Conservation (phyloP, 2,797 vertebrate species). For the Falco cherrug region DNA sequence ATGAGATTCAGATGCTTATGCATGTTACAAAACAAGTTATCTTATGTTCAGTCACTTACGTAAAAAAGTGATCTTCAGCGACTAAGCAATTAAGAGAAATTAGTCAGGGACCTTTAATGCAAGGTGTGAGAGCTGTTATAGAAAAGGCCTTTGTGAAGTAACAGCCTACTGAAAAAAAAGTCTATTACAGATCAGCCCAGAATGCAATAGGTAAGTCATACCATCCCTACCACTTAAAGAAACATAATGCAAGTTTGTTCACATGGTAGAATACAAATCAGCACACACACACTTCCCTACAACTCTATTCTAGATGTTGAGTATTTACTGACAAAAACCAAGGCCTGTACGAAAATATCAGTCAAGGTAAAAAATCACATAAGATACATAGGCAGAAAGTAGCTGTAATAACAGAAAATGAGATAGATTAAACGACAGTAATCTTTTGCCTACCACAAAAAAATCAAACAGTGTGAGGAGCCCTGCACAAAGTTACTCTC, state of each 20-base stretch:
- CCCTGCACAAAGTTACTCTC: not conserved
- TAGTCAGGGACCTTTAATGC: not conserved
- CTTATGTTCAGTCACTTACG: not conserved
- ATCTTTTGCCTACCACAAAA: not conserved
- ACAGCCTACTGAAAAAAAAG: not conserved
- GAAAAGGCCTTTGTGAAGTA: not conserved
- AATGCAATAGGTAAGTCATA: not conserved
- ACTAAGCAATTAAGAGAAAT: not conserved
- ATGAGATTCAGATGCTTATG: not conserved
- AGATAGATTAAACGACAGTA: not conserved
- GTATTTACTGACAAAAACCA: not conserved
- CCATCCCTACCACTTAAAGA: not conserved
- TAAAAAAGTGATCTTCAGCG: not conserved
- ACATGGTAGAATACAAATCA: not conserved
- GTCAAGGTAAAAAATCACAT: fast-evolving
- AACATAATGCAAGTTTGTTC: not conserved
- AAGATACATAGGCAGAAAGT: not conserved
- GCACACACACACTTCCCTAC: not conserved
- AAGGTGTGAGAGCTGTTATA: not conserved
- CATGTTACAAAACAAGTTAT: not conserved
- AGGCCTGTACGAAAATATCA: not conserved
- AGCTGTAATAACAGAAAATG: not conserved
- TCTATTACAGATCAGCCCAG: not conserved
- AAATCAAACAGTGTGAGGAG: not conserved
- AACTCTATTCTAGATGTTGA: not conserved